Base-by-base conservation (phyloP, 2,888 invertebrate species). In the Drosophila planitibia region DNA sequence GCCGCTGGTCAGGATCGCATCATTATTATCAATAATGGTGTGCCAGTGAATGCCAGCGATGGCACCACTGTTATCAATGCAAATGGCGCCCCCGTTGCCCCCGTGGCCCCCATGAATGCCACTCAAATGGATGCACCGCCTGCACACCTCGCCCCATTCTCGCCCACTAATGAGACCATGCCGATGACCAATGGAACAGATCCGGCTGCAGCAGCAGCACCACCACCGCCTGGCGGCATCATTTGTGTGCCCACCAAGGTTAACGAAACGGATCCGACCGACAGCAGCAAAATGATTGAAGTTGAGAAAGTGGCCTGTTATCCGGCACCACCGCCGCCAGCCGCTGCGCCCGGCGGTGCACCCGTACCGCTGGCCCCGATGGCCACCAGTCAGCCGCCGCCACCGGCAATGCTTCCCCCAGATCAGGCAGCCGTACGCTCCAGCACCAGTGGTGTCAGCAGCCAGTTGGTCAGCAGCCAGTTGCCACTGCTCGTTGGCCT, bases 1-100 rank as follows among this genome's bases (percentile, higher is more conserved):
- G 79, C 85, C 33, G 83, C 72, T 53, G 90, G 87, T 16, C 92
- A 91, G 76, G 90, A 85, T 47, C 92, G 91, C 44, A 91, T 93
- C n/a, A 92, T 93, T 5, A 93, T 93, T 22, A 93, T 93, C 25
- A 93, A 93, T 67, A 93, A 93, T 58, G 93, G 93, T 28, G 91
- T 90, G 49, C 90, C 91, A 35, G 84, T 89, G 14, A 89, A 86
- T 41, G 82, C 83, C 55, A 83, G 66, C 61, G 89, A 80, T 72
- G 91, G 85, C 60, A 81, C 83, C 14, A 83, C 87, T 7, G 80
- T 90, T 30, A 91, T 92, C 44, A 92, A 92, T 82, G 85, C 61
- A 70, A 81, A 61, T 69, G 92, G 91, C 28, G 83, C 78, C 1
- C 19, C 28, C 28, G 49, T 25, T 1, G 64, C 77, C 12, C 12